phyloP scores from a whole-genome alignment of 1,140 invertebrate species.

The Hormaphis cornu region DNA sequence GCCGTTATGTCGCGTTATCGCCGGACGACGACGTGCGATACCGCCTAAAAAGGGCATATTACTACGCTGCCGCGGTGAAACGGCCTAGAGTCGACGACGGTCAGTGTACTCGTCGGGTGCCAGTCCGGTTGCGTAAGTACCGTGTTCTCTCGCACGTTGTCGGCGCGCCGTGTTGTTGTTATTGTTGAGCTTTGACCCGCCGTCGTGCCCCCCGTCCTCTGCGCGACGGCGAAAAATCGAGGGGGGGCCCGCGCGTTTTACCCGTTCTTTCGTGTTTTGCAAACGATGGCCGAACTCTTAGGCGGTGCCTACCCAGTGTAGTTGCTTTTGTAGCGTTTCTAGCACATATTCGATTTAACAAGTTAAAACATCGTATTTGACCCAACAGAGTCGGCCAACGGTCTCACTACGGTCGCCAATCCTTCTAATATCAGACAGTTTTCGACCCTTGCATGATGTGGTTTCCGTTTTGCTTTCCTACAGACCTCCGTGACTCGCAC shows the following conservation, averaged over 20 bases:
- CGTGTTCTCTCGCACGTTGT: too few species aligned
- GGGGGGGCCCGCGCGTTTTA: not conserved
- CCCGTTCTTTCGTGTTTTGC: too few species aligned
- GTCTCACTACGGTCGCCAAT: too few species aligned
- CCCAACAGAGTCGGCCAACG: too few species aligned
- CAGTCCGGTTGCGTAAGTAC: not conserved
- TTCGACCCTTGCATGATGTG: too few species aligned
- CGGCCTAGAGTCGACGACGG: not conserved
- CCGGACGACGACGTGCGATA: not conserved
- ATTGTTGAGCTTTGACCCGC: constrained; percentile 7
- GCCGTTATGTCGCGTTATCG: constrained; percentile 3
- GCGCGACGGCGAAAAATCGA: not conserved
- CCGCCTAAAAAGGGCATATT: constrained; percentile 24
- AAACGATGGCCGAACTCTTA: too few species aligned
- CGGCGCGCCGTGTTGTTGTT: not conserved
- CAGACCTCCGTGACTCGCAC: not conserved
- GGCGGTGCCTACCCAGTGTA: too few species aligned
- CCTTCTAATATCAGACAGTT: too few species aligned
- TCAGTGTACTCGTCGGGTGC: not conserved
- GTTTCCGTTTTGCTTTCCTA: not conserved
- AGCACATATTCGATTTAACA: too few species aligned
- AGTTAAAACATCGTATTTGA: too few species aligned
- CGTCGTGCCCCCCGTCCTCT: not conserved
- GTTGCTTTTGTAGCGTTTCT: too few species aligned
- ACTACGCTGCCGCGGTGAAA: not conserved